Conservation (phyloP, 2,113 vertebrate genomes). For the Lutjanus erythropterus region DNA sequence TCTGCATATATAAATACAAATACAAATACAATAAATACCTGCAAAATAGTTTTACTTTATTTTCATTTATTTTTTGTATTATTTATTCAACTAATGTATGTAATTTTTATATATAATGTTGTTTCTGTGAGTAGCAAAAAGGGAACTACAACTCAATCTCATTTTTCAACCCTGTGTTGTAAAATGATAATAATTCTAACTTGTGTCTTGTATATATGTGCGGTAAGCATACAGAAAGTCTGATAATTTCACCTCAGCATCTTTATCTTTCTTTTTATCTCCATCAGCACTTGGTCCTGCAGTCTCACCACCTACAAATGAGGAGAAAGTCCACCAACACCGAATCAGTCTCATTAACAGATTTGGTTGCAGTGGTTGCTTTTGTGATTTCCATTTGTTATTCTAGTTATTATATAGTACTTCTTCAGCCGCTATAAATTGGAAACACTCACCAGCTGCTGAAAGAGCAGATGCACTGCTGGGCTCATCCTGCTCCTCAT, state of each 20-base stretch:
- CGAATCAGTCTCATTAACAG: not conserved
- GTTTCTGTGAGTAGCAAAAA: no score
- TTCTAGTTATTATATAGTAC: not conserved
- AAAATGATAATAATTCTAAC: no score
- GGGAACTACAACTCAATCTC: no score
- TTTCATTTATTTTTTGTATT: no score
- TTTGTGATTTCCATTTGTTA: not conserved
- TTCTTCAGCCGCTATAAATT: not conserved
- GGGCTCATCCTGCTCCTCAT: constrained; percentile 44
- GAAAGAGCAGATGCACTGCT: not conserved
- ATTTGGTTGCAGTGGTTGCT: not conserved
- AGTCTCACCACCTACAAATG: constrained; percentile 36
- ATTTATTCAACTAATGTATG: no score
- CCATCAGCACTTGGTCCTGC: constrained; percentile 18
- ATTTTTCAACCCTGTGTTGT: no score
- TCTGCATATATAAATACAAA: not conserved
- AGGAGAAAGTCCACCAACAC: not conserved
- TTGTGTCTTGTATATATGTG: no score
- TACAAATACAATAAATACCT: no score
- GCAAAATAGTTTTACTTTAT: no score
- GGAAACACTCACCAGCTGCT: constrained; percentile 51
- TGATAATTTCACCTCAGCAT: constrained; percentile 51
- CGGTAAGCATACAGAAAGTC: no score
- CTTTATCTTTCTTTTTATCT: constrained; percentile 34
- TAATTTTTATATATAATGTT: no score